Percentiles rank a stretch among this genome's conserved stretches.
These are phyloP conservation scores for Bacillus rossius DNA, from an alignment of 1,140 invertebrate genomes.

Conservation along the genomic window DNA sequence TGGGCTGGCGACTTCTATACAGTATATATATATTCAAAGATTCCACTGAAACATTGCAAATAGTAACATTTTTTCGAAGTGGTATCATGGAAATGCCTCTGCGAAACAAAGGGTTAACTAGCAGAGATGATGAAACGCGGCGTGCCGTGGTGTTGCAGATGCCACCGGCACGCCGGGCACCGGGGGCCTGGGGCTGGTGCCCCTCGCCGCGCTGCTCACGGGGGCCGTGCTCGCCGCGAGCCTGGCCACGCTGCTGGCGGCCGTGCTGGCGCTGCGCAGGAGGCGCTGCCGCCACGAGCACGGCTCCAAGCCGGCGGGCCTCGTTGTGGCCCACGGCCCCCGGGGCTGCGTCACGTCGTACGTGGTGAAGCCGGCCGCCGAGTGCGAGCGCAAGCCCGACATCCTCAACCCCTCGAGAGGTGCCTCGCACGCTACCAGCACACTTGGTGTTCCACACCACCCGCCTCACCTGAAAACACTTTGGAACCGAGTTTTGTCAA, in stretches of 20 bases:
- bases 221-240: slow-evolving; percentile 55
- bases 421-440: no score
- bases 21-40: no score
- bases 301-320: slow-evolving; percentile 42
- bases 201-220: slow-evolving; percentile 52
- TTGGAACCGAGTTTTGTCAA: no score
- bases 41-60: no score
- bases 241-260: slow-evolving; percentile 54
- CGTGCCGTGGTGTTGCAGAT: slow-evolving; percentile 7
- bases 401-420: slow-evolving; percentile 50
- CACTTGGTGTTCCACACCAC: no score
- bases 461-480: no score
- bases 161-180: slow-evolving; percentile 26
- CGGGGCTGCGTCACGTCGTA: slow-evolving; percentile 49
- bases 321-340: slow-evolving; percentile 49
- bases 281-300: slow-evolving; percentile 20
- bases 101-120: no score
- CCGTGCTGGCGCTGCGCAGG: slow-evolving; percentile 49
- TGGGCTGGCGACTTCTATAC: no score
- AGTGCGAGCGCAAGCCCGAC: slow-evolving; percentile 46
- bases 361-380: slow-evolving; percentile 45
- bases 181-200: slow-evolving; percentile 52
- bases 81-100: no score
- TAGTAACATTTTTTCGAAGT: no score
- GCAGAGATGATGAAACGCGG: no score